phyloP scores from a whole-genome alignment of 2,797 vertebrate species.

The Acanthopagrus latus region DNA sequence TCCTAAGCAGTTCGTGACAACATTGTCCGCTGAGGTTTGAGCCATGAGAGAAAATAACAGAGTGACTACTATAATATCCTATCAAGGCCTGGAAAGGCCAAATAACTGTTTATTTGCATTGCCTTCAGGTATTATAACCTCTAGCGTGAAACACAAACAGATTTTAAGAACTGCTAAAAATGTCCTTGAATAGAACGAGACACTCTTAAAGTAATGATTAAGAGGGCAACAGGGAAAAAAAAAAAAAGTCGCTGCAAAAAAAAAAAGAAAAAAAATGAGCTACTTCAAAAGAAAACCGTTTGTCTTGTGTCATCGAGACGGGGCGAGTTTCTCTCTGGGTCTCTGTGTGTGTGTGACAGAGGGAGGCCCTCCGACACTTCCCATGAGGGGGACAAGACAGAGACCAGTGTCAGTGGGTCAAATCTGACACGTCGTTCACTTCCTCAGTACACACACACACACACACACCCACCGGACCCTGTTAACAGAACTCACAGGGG shows the following conservation, averaged over 20 bases:
- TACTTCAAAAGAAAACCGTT: neutral
- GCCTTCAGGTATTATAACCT: neutral
- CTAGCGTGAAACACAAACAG: no score
- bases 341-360: conserved; percentile 34
- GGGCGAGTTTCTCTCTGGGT: neutral
- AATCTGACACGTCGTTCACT: conserved; percentile 75
- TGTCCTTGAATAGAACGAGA: neutral
- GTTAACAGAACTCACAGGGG: conserved; percentile 59
- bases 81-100: neutral
- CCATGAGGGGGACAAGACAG: conserved; percentile 68
- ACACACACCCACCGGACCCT: conserved; percentile 26
- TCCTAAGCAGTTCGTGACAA: neutral
- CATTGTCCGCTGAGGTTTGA: neutral
- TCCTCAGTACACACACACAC: conserved; percentile 64
- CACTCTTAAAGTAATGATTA: neutral
- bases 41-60: neutral
- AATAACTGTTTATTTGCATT: neutral
- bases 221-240: conserved; percentile 17
- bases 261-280: neutral
- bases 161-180: neutral
- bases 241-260: neutral
- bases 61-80: neutral
- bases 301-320: neutral
- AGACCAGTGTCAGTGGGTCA: conserved; percentile 79
- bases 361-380: conserved; percentile 65